These are phyloP conservation scores for Casuarius casuarius DNA, from an alignment of 2,113 vertebrate genomes.

Conservation along the genomic window DNA sequence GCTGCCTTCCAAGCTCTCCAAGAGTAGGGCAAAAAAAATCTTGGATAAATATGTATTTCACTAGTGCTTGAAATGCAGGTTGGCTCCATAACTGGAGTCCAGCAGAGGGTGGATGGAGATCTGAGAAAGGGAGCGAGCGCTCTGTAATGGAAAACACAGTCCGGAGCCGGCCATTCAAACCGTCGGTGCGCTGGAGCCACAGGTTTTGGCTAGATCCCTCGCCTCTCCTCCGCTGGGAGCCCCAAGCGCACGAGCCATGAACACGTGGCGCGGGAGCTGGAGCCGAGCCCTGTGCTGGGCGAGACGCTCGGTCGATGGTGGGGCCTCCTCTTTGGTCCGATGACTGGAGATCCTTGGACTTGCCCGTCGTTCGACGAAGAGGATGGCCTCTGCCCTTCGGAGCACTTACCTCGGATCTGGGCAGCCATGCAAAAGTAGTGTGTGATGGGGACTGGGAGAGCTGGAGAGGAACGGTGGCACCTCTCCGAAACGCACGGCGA, in stretches of 20 bases:
- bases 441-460: background rate
- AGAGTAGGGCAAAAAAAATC: background rate
- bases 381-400: background rate
- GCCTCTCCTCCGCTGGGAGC: background rate
- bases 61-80: background rate
- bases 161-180: background rate
- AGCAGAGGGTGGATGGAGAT: background rate
- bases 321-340: too few relatives aligned
- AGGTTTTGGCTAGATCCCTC: too few relatives aligned
- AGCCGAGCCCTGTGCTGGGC: background rate
- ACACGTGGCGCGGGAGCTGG: background rate
- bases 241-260: background rate
- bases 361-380: background rate
- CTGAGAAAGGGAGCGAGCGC: background rate
- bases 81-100: rapidly evolving
- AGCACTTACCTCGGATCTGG: background rate
- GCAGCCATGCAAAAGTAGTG: background rate
- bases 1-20: background rate
- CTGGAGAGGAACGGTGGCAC: background rate
- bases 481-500: background rate
- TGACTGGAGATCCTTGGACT: background rate
- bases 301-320: background rate
- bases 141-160: background rate
- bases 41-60: background rate
- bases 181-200: background rate